Base-by-base conservation (phyloP, 2,888 invertebrate species). In the Dinocampus coccinellae region DNA sequence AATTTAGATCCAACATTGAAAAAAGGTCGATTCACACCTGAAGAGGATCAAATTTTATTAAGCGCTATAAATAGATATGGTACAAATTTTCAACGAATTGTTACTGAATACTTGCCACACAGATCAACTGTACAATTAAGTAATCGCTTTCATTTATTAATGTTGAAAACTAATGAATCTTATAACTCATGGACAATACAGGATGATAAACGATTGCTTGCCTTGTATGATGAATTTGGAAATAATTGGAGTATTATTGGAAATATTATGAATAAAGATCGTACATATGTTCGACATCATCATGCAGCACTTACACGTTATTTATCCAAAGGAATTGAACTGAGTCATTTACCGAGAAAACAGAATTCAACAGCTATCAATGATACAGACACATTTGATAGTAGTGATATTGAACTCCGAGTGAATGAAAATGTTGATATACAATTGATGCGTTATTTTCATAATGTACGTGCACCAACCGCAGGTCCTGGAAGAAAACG, bases 41-140 rank as follows among this genome's bases (percentile, higher is more conserved):
- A 91, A 70, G 94, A 95, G 85, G 93, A 94, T 83, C 84, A 91
- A 10, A 89, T 91, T 1, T 86, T 95, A 24, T 81, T 92, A n/a
- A 89, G 91, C 9, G 91, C 92, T 71, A 88, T 91, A 0, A 87
- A 90, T 55, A 90, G 91, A 76, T 92, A 91, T 84, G 93, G 93
- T 0, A 82, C 83, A 0, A 89, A 92, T 79, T 94, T 91, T 79
- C 79, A 81, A 13, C 90, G 89, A 77, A 90, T 91, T 78, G 90
- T 92, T 24, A 83, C 89, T 0, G 83, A 89, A 10, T 89, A 90
- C 68, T 88, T 94, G 74, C 91, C 92, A 0, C 90, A 92, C 24
- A 90, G 94, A 26, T 91, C 92, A 0, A 78, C 88, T 6, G 78
- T 89, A 0, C 94, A 94, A 81, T 85, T 94, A 9, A 90, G 91